These are phyloP conservation scores for Synergus umbraculus DNA, from an alignment of 2,888 invertebrate species.

Conservation along the genomic window DNA sequence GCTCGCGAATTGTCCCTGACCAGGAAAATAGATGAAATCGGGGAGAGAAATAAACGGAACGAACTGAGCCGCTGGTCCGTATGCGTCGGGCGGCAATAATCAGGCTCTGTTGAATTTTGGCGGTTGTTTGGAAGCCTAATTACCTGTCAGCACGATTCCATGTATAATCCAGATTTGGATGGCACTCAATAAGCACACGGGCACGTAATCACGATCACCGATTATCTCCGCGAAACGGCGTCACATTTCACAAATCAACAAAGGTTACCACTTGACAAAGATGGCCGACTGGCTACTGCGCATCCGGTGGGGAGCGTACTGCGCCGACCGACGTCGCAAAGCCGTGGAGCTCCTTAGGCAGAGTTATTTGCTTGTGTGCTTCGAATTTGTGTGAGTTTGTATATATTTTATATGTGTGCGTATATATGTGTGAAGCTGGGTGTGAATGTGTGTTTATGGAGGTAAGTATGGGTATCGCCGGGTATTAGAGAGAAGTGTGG, in stretches of 20 bases:
- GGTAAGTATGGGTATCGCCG: not conserved
- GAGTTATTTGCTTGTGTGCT: not conserved
- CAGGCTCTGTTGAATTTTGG: not conserved
- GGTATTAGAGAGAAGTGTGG: conserved; percentile 15
- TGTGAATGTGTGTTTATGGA: not conserved
- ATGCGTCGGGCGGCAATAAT: conserved; percentile 55
- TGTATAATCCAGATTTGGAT: conserved; percentile 47
- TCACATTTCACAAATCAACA: conserved; percentile 78
- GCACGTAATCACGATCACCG: conserved; percentile 68
- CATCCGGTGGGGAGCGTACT: conserved; percentile 66
- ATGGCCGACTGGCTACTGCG: conserved; percentile 70
- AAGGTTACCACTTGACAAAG: conserved; percentile 77
- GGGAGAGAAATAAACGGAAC: not conserved
- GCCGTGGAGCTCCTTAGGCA: conserved; percentile 46
- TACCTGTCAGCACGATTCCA: conserved; percentile 53
- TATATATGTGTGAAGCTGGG: not conserved
- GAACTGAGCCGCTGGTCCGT: conserved; percentile 48
- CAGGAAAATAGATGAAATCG: not conserved
- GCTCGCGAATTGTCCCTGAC: not conserved
- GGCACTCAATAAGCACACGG: conserved; percentile 51
- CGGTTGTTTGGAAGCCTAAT: conserved; percentile 37
- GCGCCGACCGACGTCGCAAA: conserved; percentile 63
- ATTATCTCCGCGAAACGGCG: conserved; percentile 64
- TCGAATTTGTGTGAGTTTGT: not conserved
- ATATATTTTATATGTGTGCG: not conserved